Evolutionary conservation across 2,113 vertebrate genomes (phyloP).

Genomic region (Acrocephalus kingi): DNA sequence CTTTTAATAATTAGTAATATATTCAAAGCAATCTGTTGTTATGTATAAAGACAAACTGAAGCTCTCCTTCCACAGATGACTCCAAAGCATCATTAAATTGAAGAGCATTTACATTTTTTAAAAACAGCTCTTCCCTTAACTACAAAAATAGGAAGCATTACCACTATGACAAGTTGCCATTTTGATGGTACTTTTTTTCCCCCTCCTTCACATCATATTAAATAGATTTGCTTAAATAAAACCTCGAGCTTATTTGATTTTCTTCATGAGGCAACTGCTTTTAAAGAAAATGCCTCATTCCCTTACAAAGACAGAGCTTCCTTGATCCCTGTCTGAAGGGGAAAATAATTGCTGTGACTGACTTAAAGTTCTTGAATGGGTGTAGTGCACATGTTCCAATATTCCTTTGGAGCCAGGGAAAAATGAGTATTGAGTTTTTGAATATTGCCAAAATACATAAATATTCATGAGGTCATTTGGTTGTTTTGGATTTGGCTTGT

Average conservation of each 20-base stretch:
- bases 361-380: not conserved
- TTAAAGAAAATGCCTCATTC: not conserved
- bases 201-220: not conserved
- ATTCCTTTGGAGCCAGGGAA: not conserved
- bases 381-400: not conserved
- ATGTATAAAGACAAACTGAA: conserved; percentile 26
- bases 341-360: not conserved
- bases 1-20: conserved; percentile 41
- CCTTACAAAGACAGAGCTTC: not conserved
- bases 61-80: conserved; percentile 1
- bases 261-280: not conserved
- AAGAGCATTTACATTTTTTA: not conserved
- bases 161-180: not conserved
- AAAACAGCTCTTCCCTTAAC: not conserved
- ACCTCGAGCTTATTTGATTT: not conserved
- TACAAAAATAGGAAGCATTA: not conserved
- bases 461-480: not conserved
- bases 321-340: not conserved
- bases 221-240: not conserved
- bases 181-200: not conserved
- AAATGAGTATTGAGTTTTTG: not conserved
- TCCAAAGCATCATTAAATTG: conserved; percentile 6
- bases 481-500: not conserved
- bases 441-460: not conserved
- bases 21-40: conserved; percentile 50